Evolutionary conservation across 2,888 invertebrate species (phyloP).

Genomic region (Lasioglossum vierecki): DNA sequence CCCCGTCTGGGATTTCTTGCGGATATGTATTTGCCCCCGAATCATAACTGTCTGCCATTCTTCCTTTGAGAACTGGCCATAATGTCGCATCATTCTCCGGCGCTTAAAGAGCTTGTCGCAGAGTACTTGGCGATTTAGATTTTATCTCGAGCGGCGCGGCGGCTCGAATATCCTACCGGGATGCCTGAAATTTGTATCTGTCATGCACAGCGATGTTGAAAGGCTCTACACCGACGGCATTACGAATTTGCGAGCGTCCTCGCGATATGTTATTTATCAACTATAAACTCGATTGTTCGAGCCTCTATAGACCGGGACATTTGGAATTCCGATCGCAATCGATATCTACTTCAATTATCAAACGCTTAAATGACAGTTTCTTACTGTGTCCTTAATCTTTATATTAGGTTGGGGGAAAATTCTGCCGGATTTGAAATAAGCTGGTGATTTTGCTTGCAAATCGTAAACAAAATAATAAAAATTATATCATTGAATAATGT

Average conservation of each 20-base stretch:
- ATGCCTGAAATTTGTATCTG: neutral
- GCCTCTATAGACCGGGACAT: neutral
- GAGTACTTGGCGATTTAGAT: slow-evolving; percentile 27
- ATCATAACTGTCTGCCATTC: slow-evolving; percentile 27
- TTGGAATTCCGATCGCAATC: neutral
- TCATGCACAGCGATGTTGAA: neutral
- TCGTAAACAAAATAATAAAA: no score
- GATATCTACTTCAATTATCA: no score
- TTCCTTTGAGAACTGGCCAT: neutral
- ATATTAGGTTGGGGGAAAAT: no score
- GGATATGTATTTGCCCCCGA: slow-evolving; percentile 21
- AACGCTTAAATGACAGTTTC: no score
- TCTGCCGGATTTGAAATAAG: no score
- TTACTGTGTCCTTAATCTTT: no score
- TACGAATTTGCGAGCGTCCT: neutral
- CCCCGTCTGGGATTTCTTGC: slow-evolving; percentile 1
- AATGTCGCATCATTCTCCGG: slow-evolving; percentile 5
- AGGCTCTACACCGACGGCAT: neutral
- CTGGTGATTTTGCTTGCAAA: no score
- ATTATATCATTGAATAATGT: no score
- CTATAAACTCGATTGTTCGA: neutral
- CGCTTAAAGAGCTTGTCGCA: slow-evolving; percentile 5
- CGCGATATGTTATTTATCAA: neutral
- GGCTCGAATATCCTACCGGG: neutral
- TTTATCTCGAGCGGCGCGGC: neutral